phyloP scores from a whole-genome alignment of 2,888 invertebrate genomes.

The Euzetes globulus region DNA sequence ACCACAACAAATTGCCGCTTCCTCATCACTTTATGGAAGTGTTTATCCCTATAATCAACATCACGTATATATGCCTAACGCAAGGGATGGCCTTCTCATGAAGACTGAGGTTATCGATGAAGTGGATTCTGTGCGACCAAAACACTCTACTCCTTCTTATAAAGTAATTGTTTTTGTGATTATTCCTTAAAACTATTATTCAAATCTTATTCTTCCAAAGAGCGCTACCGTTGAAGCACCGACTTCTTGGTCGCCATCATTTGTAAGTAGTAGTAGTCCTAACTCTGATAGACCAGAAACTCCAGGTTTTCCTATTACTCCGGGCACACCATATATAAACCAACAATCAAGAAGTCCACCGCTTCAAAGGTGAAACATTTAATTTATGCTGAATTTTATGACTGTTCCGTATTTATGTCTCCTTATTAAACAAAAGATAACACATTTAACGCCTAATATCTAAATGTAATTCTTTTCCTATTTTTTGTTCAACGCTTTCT shows the following conservation, averaged over 20 bases:
- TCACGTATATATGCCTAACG: constrained; percentile 18
- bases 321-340: constrained; percentile 76
- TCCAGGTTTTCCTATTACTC: constrained; percentile 86
- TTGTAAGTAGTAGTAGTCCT: constrained; percentile 40
- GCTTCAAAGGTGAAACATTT: background rate
- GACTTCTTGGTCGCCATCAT: constrained; percentile 41
- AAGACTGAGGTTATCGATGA: background rate
- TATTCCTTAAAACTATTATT: background rate
- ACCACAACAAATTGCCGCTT: constrained; percentile 39
- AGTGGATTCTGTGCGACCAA: constrained; percentile 22
- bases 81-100: constrained; percentile 10
- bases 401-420: background rate
- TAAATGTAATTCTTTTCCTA: background rate
- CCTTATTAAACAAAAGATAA: background rate
- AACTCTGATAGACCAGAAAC: constrained; percentile 61
- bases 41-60: constrained; percentile 35
- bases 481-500: background rate
- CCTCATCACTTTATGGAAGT: constrained; percentile 38
- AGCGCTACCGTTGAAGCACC: constrained; percentile 25
- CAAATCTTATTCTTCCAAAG: background rate
- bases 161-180: background rate
- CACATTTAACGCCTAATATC: constrained; percentile 1
- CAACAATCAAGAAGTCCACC: constrained; percentile 48
- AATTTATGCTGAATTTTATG: background rate
- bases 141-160: constrained; percentile 28